These are phyloP conservation scores for Upupa epops DNA, from an alignment of 2,113 vertebrate species.

Conservation along the genomic window DNA sequence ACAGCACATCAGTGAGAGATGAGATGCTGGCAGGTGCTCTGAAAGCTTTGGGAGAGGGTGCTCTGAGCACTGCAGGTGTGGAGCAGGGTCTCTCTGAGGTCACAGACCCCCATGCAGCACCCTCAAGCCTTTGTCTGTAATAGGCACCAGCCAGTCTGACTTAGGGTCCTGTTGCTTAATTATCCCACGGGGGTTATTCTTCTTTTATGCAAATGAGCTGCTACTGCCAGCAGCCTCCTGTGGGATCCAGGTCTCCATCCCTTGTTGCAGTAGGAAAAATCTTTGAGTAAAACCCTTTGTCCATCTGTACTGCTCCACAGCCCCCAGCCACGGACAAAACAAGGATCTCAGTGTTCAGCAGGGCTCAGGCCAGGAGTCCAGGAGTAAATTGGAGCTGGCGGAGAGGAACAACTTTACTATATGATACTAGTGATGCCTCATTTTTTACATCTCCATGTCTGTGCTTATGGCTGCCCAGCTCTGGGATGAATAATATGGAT, in stretches of 20 bases:
- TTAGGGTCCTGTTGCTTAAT: not conserved
- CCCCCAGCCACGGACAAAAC: not conserved
- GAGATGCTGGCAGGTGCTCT: not conserved
- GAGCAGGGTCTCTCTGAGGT: not conserved
- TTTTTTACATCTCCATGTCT: not conserved
- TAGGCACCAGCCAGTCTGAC: not conserved
- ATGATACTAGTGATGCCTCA: not conserved
- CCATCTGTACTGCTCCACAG: not conserved
- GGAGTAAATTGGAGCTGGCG: not conserved
- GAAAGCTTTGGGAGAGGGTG: not conserved
- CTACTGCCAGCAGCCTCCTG: not conserved
- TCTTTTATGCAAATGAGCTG: not conserved
- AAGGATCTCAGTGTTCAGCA: not conserved
- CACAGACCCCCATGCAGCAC: not conserved
- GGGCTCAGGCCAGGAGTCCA: not conserved
- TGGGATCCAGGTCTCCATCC: not conserved
- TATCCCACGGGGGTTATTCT: not conserved
- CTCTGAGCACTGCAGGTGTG: not conserved
- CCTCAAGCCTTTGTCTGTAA: not conserved
- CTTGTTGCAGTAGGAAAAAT: not conserved
- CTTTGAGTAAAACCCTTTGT: not conserved
- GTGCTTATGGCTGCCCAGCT: not conserved
- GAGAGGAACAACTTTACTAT: not conserved
- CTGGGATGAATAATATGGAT: not conserved
- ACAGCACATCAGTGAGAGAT: not conserved